A percentile compares a stretch with the other conserved stretches of the same genome.
phyloP scores from a whole-genome alignment of 1,140 invertebrate genomes.

The Lucilia cuprina region DNA sequence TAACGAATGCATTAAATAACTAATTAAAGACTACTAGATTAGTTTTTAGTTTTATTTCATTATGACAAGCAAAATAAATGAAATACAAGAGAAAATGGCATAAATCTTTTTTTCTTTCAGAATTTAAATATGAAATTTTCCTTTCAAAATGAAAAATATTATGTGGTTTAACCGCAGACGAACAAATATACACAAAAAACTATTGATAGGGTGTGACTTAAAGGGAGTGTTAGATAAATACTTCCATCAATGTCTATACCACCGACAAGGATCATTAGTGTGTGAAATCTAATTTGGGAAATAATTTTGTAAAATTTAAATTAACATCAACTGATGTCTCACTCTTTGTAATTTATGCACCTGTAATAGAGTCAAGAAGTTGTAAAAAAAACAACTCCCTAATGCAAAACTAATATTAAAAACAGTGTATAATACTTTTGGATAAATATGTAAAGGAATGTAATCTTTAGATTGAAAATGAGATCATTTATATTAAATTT shows the following conservation, averaged over 20 bases:
- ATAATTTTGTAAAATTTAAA: too few species aligned
- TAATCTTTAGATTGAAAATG: not conserved
- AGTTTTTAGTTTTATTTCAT: not conserved
- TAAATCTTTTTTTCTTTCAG: not conserved
- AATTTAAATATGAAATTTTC: not conserved
- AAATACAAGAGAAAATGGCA: not conserved
- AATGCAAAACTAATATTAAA: not conserved
- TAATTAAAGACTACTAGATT: not conserved
- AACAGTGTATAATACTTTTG: not conserved
- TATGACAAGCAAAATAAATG: not conserved
- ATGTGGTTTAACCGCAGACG: not conserved
- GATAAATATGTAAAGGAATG: not conserved
- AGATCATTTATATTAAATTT: too few species aligned
- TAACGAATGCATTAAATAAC: not conserved
- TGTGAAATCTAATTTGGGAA: too few species aligned
- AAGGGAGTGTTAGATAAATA: too few species aligned
- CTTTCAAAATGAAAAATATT: constrained; percentile 1
- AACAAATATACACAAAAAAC: not conserved
- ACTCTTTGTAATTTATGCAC: constrained; percentile 7
- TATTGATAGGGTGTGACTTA: not conserved
- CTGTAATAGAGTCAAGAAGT: constrained; percentile 7
- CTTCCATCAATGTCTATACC: too few species aligned
- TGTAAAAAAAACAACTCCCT: not conserved
- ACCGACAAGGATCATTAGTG: too few species aligned
- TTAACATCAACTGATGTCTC: not conserved